These are phyloP conservation scores for Papilio gigon DNA, from an alignment of 2,888 invertebrate species.

Conservation along the genomic window DNA sequence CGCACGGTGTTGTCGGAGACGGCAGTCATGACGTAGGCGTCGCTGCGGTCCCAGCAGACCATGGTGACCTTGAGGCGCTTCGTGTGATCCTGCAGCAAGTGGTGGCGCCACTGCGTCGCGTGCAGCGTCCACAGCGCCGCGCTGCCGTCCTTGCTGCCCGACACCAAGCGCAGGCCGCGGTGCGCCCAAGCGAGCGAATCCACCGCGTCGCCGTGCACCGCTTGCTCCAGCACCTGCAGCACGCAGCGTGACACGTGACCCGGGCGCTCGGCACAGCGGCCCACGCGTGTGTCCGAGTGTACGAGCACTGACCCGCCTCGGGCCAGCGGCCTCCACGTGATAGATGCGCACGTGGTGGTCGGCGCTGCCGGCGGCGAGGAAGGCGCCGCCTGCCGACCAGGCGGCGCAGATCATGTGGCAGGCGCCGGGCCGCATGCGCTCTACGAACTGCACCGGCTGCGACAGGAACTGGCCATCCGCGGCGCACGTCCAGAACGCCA, in stretches of 20 bases:
- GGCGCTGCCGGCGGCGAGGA: conserved; percentile 95
- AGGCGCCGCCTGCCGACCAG: conserved; percentile 80
- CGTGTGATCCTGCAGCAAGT: conserved; percentile 79
- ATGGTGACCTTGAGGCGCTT: conserved; percentile 87
- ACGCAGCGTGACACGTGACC: conserved; percentile 21
- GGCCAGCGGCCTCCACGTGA: conserved; percentile 88
- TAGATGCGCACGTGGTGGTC: conserved; percentile 98
- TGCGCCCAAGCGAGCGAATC: conserved; percentile 98
- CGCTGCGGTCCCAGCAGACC: conserved; percentile 97
- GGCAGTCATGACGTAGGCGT: conserved; percentile 91
- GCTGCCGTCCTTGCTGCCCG: conserved; percentile 97
- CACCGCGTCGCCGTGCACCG: conserved; percentile 94
- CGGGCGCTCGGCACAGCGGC: background rate
- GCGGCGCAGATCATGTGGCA: conserved; percentile 96
- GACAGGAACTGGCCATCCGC: conserved; percentile 77
- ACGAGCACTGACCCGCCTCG: conserved; percentile 82
- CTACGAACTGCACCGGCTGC: conserved; percentile 95
- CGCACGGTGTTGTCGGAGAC: conserved; percentile 92
- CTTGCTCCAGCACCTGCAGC: conserved; percentile 85
- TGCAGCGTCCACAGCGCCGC: conserved; percentile 96
- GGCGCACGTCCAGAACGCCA: conserved; percentile 96
- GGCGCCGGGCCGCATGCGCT: conserved; percentile 95
- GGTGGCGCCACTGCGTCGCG: conserved; percentile 93
- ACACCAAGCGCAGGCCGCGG: conserved; percentile 92
- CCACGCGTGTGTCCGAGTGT: too few relatives aligned